Percentiles rank a stretch among this genome's conserved stretches.
phyloP scores from a whole-genome alignment of 2,797 vertebrate genomes.

The Coccyzus lansbergi region DNA sequence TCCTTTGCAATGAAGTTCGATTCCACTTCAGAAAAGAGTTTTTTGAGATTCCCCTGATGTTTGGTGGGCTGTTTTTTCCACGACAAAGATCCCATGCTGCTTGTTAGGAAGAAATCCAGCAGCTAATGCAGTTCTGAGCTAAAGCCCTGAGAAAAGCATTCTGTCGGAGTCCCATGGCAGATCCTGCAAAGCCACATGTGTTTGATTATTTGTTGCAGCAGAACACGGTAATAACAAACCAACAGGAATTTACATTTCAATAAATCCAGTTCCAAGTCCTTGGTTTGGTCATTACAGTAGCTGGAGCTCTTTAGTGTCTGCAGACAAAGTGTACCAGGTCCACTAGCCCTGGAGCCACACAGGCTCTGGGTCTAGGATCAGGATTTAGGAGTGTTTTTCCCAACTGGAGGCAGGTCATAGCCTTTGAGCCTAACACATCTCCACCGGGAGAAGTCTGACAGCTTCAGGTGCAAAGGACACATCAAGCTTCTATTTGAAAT shows the following conservation, averaged over 20 bases:
- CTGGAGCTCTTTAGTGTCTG: accelerated
- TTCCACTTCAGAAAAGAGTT: not conserved
- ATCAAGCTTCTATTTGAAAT: not conserved
- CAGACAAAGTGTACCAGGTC: not conserved
- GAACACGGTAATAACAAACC: not conserved
- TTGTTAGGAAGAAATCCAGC: slow-evolving; percentile 38
- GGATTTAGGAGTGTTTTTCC: not conserved
- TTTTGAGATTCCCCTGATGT: not conserved
- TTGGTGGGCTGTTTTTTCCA: not conserved
- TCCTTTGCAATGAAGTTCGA: not conserved
- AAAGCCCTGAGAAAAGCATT: not conserved
- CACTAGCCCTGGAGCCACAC: accelerated
- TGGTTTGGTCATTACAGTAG: not conserved
- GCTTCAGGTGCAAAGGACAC: accelerated
- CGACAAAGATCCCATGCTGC: slow-evolving; percentile 29
- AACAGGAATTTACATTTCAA: slow-evolving; percentile 17
- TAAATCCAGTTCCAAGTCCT: not conserved
- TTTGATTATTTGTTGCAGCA: slow-evolving; percentile 8
- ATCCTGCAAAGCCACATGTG: not conserved
- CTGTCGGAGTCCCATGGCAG: not conserved
- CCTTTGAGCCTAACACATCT: not conserved
- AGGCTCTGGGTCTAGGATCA: too few species aligned
- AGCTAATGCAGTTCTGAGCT: not conserved
- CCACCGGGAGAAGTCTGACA: not conserved
- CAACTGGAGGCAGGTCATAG: not conserved